Percentiles rank a stretch among this genome's conserved stretches.
These are phyloP conservation scores for Busseola fusca DNA, from an alignment of 2,888 invertebrate genomes.

Conservation along the genomic window DNA sequence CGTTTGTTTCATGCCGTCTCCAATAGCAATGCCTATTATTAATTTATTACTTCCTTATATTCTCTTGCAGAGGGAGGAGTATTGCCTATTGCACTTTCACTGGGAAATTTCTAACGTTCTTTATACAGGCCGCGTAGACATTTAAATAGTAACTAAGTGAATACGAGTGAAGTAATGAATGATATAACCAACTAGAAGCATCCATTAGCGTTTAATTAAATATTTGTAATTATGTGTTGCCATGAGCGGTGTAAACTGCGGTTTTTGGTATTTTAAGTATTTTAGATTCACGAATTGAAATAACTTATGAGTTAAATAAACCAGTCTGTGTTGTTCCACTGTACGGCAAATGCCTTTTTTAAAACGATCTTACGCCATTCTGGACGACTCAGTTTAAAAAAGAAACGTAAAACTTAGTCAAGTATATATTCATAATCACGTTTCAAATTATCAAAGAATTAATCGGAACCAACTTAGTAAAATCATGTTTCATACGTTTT, in stretches of 20 bases:
- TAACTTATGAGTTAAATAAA: neutral
- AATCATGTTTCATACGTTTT: neutral
- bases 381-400: neutral
- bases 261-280: too few species aligned
- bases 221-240: conserved; percentile 16
- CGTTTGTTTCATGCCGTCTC: conserved; percentile 36
- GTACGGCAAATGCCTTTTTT: neutral
- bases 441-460: neutral
- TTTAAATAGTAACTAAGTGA: conserved; percentile 53
- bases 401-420: neutral
- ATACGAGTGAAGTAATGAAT: conserved; percentile 51
- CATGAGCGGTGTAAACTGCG: neutral
- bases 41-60: conserved; percentile 60
- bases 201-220: conserved; percentile 22
- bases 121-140: conserved; percentile 56
- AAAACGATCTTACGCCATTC: neutral
- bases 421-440: neutral
- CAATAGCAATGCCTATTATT: conserved; percentile 46
- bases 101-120: conserved; percentile 59
- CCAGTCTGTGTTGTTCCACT: neutral
- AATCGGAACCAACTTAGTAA: neutral
- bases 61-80: conserved; percentile 50
- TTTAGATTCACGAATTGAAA: too few species aligned
- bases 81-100: conserved; percentile 57
- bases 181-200: conserved; percentile 39